Base-by-base conservation (phyloP, 2,888 invertebrate genomes). In the Cyaniris semiargus region DNA sequence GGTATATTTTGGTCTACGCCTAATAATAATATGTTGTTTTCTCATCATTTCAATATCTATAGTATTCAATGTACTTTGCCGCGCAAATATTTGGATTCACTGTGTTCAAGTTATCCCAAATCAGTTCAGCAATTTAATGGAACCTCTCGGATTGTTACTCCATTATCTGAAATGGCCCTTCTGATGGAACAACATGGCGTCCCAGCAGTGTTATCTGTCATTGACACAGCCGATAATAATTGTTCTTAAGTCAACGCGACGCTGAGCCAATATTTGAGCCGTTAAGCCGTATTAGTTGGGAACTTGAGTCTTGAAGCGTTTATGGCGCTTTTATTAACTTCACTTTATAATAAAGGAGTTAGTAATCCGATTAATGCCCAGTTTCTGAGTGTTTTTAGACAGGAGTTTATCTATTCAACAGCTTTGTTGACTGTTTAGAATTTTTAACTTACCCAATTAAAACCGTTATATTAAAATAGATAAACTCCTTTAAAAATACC, bases 141-240 rank as follows among this genome's bases (percentile, higher is more conserved):
- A 34, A 15, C 44, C 58, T 76, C 56, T 38, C 48, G 53, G 23
- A 77, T 58, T 21, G 56, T 77, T 72, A 72, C 71, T 72, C 71
- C 21, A 72, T 77, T 71, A 77, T 56, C 71, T 38, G 38, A 38
- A 71, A 72, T 27, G 70, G 70, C 31, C 76, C 56, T 77, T 56
- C 76, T 56, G 56, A 72, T 71, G 15, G 44, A 31, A 71, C 58
- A 58, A 71, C 53, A 56, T 77, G 53, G 72, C 71, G 56, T 38
- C 38, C 70, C 53, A 23, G 53, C 38, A 72, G 72, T 58, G 34
- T 77, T 77, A 56, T 71, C 72, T 31, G 76, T 21, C 71, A 53
- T 71, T 70, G 53, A 71, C 76, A 48, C 27, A 76, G 70, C 6
- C 53, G 76, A 44, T 70, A 76, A 70, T 76, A 76, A 70, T 76